Percentiles rank a stretch among this genome's conserved stretches.
Evolutionary conservation across 2,113 vertebrate species (phyloP).

Genomic region (Spea bombifrons): DNA sequence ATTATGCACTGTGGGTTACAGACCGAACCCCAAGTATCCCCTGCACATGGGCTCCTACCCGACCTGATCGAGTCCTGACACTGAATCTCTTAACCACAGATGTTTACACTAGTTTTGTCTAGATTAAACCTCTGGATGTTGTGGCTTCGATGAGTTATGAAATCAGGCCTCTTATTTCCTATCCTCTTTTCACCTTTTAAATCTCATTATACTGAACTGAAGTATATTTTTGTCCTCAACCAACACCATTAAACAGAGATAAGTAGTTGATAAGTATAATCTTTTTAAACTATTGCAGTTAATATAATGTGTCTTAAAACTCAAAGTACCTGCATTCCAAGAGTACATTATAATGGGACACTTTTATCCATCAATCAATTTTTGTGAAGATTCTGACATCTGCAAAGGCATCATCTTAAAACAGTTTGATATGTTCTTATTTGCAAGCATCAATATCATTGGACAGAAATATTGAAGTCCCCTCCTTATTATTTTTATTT

Average conservation of each 20-base stretch:
- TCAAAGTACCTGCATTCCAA: neutral
- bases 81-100: too few relatives aligned
- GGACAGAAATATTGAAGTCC: neutral
- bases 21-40: too few relatives aligned
- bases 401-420: neutral
- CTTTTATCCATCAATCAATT: neutral
- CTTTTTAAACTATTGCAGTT: neutral
- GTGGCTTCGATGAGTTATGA: too few relatives aligned
- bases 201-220: neutral
- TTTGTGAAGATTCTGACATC: neutral
- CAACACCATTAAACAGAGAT: neutral
- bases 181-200: too few relatives aligned
- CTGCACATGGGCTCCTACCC: too few relatives aligned
- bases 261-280: neutral
- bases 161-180: too few relatives aligned
- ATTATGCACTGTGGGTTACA: too few relatives aligned
- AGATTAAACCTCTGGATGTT: too few relatives aligned
- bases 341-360: neutral
- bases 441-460: neutral
- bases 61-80: too few relatives aligned
- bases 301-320: neutral
- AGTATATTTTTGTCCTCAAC: neutral
- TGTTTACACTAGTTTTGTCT: too few relatives aligned
- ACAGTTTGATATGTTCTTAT: neutral
- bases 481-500: neutral